phyloP scores from a whole-genome alignment of 2,797 vertebrate species.

The Manis pentadactyla region DNA sequence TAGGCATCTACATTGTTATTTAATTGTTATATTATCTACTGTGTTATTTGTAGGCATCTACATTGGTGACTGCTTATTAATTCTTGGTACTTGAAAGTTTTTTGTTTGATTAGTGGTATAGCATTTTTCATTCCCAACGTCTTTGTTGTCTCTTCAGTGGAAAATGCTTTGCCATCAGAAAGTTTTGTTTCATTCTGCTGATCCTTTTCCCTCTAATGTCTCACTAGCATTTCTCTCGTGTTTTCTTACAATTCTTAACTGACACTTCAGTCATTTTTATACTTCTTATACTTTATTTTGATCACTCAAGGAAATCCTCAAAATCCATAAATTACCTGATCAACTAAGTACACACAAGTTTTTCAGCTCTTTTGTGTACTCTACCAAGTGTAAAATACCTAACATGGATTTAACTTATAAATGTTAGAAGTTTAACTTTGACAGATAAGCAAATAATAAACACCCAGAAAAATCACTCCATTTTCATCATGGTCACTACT shows the following conservation, averaged over 20 bases:
- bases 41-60: neutral
- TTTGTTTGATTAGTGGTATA: neutral
- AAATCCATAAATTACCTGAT: neutral
- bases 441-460: neutral
- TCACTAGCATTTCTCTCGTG: neutral
- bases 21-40: no score
- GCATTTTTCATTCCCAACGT: neutral
- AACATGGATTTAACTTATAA: neutral
- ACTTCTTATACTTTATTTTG: neutral
- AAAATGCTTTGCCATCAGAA: neutral
- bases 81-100: neutral
- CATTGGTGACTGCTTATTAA: neutral
- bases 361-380: neutral
- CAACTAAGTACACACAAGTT: neutral
- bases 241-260: neutral
- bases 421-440: neutral
- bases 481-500: neutral
- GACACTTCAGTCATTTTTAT: neutral
- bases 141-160: constrained; percentile 14
- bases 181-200: neutral
- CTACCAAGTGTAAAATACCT: neutral
- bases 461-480: neutral
- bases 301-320: neutral
- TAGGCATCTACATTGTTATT: neutral
- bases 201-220: neutral